Evolutionary conservation across 2,888 invertebrate species (phyloP), one percentile per base, ranked within the genome.

Genomic region (Zygaena filipendulae): DNA sequence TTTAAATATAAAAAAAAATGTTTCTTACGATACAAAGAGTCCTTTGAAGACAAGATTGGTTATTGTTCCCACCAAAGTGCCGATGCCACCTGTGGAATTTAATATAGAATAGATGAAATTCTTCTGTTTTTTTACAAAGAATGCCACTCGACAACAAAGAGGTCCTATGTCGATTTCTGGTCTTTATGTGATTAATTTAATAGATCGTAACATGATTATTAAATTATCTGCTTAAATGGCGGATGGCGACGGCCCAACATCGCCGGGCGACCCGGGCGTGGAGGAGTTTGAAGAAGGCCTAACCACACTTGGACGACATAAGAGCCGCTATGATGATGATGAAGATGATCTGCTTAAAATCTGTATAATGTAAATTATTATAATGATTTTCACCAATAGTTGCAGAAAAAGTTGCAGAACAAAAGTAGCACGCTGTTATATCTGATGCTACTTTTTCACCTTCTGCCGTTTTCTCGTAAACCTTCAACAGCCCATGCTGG

Each of bases 1-100:
- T 16, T n/a, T 16, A 8, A n/a, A 6, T n/a, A 5, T 3, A 23
- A 25, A 13, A 45, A 42, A 25, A 16, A 35, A n/a, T 5, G 7
- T 12, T 11, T 57, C 72, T 58, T 64, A 85, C 87, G 59, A 58
- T 31, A 82, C 75, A 42, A 85, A 86, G 23, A 88, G 81, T 37
- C 88, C 90, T 67, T 90, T 91, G 46, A 91, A 87, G 3, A 89
- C 89, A 32, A 92, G 72, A 69, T 92, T 92, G 4, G 91, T 91
- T 13, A 83, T 87, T 8, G 86, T 87, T 8, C 89, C 89, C 26
- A 88, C 87, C 25, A 90, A 66, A 13, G 88, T 88, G 4, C 91
- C 92, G 30, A 87, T 85, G 4, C 88, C 88, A 37, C 84, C 92
- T 55, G 42, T 11, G 52, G 32, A 27, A n/a, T 11, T 10, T 4